Percentiles rank a stretch among this genome's conserved stretches.
phyloP scores from a whole-genome alignment of 2,797 vertebrate genomes.

The Acipenser transmontanus region DNA sequence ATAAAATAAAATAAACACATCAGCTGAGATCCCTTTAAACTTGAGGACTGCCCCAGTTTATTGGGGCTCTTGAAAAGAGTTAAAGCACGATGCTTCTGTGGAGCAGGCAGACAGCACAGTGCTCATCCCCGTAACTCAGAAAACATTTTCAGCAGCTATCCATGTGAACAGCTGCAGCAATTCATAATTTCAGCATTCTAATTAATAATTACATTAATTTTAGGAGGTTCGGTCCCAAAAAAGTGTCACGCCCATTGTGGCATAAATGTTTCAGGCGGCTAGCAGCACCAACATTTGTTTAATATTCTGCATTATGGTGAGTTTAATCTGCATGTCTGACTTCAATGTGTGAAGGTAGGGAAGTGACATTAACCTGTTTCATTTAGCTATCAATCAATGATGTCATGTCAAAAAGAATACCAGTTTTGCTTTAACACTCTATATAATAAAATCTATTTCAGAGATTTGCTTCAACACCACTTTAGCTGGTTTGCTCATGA shows the following conservation, averaged over 20 bases:
- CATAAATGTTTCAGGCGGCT: not conserved
- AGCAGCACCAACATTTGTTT: not conserved
- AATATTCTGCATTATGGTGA: too few species aligned
- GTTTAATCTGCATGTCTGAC: too few species aligned
- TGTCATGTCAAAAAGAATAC: too few species aligned
- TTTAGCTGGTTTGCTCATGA: too few species aligned
- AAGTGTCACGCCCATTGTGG: not conserved
- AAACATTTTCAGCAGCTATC: conserved; percentile 29
- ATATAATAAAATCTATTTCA: too few species aligned
- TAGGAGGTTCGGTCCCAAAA: conserved; percentile 13
- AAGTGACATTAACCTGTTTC: too few species aligned
- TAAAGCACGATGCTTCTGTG: not conserved
- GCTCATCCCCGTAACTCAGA: conserved; percentile 12
- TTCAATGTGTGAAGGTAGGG: too few species aligned
- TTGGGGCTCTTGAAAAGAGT: not conserved
- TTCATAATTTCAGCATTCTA: conserved; percentile 45
- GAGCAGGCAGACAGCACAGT: conserved; percentile 17
- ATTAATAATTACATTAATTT: conserved; percentile 47
- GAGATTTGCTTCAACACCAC: too few species aligned
- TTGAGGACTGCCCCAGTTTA: not conserved
- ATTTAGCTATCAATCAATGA: too few species aligned
- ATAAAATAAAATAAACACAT: conserved; percentile 18
- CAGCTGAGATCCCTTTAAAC: conserved; percentile 23
- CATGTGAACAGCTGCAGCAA: conserved; percentile 36
- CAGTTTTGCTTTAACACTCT: too few species aligned